Conservation (phyloP, 1,140 invertebrate species). For the Magallana gigas region DNA sequence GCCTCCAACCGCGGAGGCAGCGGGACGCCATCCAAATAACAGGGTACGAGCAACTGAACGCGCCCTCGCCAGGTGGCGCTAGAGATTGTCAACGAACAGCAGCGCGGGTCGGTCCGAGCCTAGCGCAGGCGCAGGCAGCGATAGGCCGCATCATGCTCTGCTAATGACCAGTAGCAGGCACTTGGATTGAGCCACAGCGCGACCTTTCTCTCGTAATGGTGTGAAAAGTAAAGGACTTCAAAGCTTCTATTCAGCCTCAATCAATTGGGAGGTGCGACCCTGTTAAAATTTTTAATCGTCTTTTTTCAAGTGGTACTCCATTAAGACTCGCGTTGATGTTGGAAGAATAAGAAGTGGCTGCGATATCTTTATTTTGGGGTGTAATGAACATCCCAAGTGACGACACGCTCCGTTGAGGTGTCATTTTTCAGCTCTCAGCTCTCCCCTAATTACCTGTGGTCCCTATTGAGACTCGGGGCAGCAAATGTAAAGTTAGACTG, state of each 20-base stretch:
- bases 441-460: constrained; percentile 3
- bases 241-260: constrained; percentile 20
- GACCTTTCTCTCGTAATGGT: constrained; percentile 30
- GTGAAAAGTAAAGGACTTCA: constrained; percentile 34
- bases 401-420: background rate
- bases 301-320: constrained; percentile 35
- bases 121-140: background rate
- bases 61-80: constrained; percentile 1
- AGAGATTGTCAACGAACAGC: background rate
- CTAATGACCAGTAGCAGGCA: constrained; percentile 1
- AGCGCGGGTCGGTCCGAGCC: background rate
- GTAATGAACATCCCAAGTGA: constrained; percentile 35
- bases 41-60: constrained; percentile 22
- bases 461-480: background rate
- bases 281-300: constrained; percentile 37
- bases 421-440: constrained; percentile 6
- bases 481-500: background rate
- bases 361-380: constrained; percentile 36
- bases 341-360: constrained; percentile 32
- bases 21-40: constrained; percentile 29
- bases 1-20: constrained; percentile 13
- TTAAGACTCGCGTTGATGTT: constrained; percentile 26
- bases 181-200: constrained; percentile 8
- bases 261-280: constrained; percentile 23
- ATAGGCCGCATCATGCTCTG: constrained; percentile 5